Conservation (phyloP, 2,888 invertebrate genomes). For the Nephrotoma appendiculata region DNA sequence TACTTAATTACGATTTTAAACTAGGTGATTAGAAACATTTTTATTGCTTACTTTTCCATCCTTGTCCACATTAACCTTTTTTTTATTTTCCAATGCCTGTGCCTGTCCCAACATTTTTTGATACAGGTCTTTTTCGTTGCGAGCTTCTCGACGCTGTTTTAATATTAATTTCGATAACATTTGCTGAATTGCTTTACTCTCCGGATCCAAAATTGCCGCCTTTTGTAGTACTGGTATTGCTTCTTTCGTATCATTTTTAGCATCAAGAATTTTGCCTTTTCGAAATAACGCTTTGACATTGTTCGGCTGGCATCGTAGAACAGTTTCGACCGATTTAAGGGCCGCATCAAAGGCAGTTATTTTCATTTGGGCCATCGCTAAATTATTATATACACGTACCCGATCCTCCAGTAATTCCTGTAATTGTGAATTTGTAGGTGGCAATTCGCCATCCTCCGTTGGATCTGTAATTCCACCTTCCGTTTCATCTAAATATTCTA, state of each 20-base stretch:
- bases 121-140: conserved; percentile 48
- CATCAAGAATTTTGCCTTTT: conserved; percentile 61
- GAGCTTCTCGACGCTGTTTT: conserved; percentile 40
- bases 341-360: conserved; percentile 75
- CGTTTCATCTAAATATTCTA: conserved; percentile 64
- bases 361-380: conserved; percentile 86
- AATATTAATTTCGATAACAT: conserved; percentile 41
- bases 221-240: conserved; percentile 51
- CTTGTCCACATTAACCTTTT: conserved; percentile 17
- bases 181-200: conserved; percentile 41
- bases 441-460: conserved; percentile 34
- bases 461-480: conserved; percentile 48
- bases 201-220: conserved; percentile 49
- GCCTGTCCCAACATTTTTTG: conserved; percentile 47
- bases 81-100: conserved; percentile 30
- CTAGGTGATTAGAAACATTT: background rate
- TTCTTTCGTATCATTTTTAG: conserved; percentile 51
- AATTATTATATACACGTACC: conserved; percentile 76
- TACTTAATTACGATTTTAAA: background rate
- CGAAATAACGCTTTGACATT: conserved; percentile 86
- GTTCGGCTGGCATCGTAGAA: conserved; percentile 66
- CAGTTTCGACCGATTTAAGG: conserved; percentile 65
- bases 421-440: conserved; percentile 40
- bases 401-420: conserved; percentile 61
- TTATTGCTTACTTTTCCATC: conserved; percentile 16